Conservation (phyloP, 2,797 vertebrate species). For the Sciurus carolinensis region DNA sequence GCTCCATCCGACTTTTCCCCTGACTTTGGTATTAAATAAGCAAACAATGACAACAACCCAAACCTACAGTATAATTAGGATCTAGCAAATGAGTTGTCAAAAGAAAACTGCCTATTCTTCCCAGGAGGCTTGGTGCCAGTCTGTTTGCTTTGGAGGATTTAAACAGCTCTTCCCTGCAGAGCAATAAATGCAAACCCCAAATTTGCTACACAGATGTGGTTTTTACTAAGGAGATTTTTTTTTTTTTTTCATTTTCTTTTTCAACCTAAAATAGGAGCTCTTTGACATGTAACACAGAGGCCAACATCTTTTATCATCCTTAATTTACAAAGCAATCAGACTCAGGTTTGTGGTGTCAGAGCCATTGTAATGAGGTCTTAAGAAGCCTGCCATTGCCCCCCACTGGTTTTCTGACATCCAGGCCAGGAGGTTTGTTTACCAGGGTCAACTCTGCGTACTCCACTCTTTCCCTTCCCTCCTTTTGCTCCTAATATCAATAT, state of each 20-base stretch:
- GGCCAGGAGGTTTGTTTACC: neutral
- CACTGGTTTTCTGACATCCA: neutral
- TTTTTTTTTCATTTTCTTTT: conserved; percentile 45
- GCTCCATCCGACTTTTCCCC: neutral
- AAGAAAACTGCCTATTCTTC: conserved; percentile 48
- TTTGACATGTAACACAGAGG: conserved; percentile 62
- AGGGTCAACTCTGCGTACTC: neutral
- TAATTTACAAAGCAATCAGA: conserved; percentile 66
- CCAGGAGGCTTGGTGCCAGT: neutral
- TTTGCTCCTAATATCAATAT: neutral
- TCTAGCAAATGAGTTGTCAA: conserved; percentile 67
- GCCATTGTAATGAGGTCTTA: neutral
- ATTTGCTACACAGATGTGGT: conserved; percentile 39
- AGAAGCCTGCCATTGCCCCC: neutral
- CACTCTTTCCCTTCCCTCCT: neutral
- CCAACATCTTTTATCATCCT: conserved; percentile 69
- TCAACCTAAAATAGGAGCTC: neutral
- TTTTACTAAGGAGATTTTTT: conserved; percentile 22
- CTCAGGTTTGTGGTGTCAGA: conserved; percentile 17
- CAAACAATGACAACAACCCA: neutral
- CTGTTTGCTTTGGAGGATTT: conserved; percentile 45
- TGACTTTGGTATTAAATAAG: conserved; percentile 73
- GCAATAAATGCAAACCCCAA: conserved; percentile 15
- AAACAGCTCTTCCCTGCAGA: conserved; percentile 52
- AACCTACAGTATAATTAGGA: conserved; percentile 64